Evolutionary conservation across 2,797 vertebrate species (phyloP).

Genomic region (Falco biarmicus): DNA sequence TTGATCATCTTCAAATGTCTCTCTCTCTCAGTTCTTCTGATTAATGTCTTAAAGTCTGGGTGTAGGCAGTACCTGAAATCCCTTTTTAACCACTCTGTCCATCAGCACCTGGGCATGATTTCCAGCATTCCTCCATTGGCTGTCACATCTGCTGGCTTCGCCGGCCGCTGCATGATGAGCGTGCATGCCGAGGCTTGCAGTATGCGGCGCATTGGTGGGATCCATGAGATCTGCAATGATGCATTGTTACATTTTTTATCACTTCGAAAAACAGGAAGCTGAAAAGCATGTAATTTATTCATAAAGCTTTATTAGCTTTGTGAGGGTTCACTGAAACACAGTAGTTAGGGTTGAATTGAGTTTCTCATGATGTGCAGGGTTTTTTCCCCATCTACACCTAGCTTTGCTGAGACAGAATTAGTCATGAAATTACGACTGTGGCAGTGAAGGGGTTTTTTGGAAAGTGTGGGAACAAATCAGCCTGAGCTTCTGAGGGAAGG

Average conservation of each 20-base stretch:
- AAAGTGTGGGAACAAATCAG: neutral
- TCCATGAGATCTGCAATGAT: neutral
- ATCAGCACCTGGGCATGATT: neutral
- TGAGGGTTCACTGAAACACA: neutral
- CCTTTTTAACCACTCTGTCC: neutral
- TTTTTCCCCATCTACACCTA: neutral
- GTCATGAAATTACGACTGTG: neutral
- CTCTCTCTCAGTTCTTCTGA: neutral
- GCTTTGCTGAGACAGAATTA: neutral
- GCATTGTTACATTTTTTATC: neutral
- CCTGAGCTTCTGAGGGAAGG: neutral
- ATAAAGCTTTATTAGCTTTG: neutral
- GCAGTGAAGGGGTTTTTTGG: neutral
- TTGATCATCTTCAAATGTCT: neutral
- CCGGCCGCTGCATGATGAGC: rapidly evolving
- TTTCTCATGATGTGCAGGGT: neutral
- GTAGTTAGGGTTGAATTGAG: neutral
- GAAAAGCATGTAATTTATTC: slow-evolving; percentile 11
- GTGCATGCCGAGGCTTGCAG: neutral
- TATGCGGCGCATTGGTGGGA: neutral
- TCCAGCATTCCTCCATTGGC: neutral
- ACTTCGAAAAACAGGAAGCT: neutral
- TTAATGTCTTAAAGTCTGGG: neutral
- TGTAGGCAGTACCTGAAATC: neutral
- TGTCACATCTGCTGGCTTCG: neutral